phyloP scores from a whole-genome alignment of 2,888 invertebrate genomes.

The Nymphalis c-album region DNA sequence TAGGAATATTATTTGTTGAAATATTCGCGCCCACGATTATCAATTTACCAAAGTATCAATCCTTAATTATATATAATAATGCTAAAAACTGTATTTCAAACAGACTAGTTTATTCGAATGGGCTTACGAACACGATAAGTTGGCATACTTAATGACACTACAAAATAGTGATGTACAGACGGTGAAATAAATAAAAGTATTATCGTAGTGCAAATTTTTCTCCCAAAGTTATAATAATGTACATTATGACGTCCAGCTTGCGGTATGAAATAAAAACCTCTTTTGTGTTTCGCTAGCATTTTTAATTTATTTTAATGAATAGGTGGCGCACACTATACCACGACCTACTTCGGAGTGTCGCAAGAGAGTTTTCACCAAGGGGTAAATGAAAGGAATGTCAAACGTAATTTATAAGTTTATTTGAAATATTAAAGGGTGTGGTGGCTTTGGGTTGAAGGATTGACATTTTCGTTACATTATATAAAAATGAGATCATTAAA shows the following conservation, averaged over 20 bases:
- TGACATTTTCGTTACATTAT: background rate
- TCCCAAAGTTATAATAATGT: background rate
- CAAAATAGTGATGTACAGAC: background rate
- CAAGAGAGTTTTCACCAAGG: slow-evolving; percentile 19
- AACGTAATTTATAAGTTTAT: slow-evolving; percentile 20
- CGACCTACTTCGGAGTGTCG: slow-evolving; percentile 25
- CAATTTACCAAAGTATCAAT: too few species aligned
- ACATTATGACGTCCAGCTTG: background rate
- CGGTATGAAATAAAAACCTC: background rate
- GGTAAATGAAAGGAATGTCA: slow-evolving; percentile 23
- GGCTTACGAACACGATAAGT: background rate
- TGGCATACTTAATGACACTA: background rate
- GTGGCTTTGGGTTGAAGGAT: background rate
- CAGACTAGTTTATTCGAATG: background rate
- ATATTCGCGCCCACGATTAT: too few species aligned
- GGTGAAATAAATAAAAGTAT: background rate
- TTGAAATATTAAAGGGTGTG: slow-evolving; percentile 11
- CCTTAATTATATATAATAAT: too few species aligned
- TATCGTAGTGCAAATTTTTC: background rate
- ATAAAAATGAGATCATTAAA: slow-evolving; percentile 2
- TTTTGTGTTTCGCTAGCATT: background rate
- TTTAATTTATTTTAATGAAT: slow-evolving; percentile 21
- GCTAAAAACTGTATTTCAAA: too few species aligned
- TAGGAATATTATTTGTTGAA: too few species aligned
- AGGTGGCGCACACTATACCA: slow-evolving; percentile 1